phyloP scores from a whole-genome alignment of 2,888 invertebrate species.

The Luffia ferchaultella region DNA sequence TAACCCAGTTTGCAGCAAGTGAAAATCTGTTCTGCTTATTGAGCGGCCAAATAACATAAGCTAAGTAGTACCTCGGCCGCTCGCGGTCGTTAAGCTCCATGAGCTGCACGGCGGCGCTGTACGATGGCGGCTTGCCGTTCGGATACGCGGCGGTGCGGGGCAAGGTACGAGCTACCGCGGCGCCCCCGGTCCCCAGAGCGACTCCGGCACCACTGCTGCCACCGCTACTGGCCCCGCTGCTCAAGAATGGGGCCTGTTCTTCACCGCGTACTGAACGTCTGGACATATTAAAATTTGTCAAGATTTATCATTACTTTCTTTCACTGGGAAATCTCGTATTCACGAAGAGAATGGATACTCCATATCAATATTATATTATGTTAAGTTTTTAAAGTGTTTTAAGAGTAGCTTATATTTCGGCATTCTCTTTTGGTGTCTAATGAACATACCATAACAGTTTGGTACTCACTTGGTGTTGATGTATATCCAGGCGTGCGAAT shows the following conservation, averaged over 20 bases:
- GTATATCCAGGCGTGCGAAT: constrained; percentile 97
- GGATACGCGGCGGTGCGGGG: constrained; percentile 69
- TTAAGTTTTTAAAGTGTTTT: no score
- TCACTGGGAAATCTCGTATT: no score
- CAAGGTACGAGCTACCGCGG: constrained; percentile 57
- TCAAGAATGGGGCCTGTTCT: constrained; percentile 84
- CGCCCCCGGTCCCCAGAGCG: constrained; percentile 37
- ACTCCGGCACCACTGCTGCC: constrained; percentile 43
- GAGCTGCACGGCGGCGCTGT: constrained; percentile 67
- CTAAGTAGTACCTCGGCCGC: constrained; percentile 29
- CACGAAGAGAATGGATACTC: no score
- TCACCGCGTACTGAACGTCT: constrained; percentile 84
- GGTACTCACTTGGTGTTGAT: constrained; percentile 84
- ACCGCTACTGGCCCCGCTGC: constrained; percentile 43
- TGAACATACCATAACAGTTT: no score
- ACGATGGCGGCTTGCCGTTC: constrained; percentile 67
- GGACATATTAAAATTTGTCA: constrained; percentile 17
- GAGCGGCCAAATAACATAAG: no score
- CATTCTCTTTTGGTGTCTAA: not conserved
- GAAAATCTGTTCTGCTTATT: no score
- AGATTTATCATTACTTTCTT: no score
- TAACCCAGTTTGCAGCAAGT: no score
- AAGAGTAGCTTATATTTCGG: no score
- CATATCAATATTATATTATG: no score
- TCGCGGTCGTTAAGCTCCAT: constrained; percentile 43